Evolutionary conservation across 1,140 invertebrate species (phyloP).

Genomic region (Rhysida immarginata): DNA sequence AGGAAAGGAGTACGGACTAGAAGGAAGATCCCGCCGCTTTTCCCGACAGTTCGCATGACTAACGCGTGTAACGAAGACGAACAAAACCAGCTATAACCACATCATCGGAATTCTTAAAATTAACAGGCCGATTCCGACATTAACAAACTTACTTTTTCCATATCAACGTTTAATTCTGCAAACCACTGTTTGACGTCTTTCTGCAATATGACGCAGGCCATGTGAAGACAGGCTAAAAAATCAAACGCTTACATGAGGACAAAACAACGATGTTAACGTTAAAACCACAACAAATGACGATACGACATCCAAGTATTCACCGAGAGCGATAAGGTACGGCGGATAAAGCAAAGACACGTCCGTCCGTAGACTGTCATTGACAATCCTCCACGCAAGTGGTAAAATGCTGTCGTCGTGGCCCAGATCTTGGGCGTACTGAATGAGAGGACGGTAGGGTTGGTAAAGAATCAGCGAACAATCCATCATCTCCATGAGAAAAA

Average conservation of each 20-base stretch:
- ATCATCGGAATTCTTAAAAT: no score
- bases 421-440: conserved; percentile 81
- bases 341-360: conserved; percentile 93
- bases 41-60: no score
- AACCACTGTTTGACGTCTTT: conserved; percentile 96
- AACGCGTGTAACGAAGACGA: no score
- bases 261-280: no score
- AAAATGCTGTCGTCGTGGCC: conserved; percentile 70
- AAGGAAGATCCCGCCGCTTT: no score
- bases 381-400: conserved; percentile 83
- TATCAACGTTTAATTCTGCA: conserved; percentile 91
- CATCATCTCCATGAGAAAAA: conserved; percentile 94
- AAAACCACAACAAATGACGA: no score
- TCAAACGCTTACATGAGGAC: conserved; percentile 16
- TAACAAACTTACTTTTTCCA: conserved; percentile 69
- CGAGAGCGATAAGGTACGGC: conserved; percentile 87
- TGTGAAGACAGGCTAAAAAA: conserved; percentile 68
- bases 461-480: conserved; percentile 98
- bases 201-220: conserved; percentile 88
- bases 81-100: no score
- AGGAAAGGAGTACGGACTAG: no score
- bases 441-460: conserved; percentile 79
- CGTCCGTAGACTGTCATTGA: conserved; percentile 93
- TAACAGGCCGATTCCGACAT: no score
- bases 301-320: no score